Evolutionary conservation across 2,888 invertebrate genomes (phyloP).

Genomic region (Hemistola chrysoprasaria): DNA sequence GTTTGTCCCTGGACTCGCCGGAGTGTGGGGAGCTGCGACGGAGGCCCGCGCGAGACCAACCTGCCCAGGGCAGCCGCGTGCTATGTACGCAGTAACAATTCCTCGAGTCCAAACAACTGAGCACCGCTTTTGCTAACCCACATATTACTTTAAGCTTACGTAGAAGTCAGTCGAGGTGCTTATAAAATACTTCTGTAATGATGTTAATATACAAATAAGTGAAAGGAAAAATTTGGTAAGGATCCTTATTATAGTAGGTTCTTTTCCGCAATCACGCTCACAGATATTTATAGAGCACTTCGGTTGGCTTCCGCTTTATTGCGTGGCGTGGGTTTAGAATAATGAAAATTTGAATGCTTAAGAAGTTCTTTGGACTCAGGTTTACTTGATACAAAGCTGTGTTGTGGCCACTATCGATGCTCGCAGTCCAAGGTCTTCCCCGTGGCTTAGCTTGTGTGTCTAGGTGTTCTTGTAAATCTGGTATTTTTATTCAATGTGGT

Average conservation of each 20-base stretch:
- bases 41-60: conserved; percentile 77
- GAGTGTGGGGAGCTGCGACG: conserved; percentile 93
- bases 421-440: conserved; percentile 46
- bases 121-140: conserved; percentile 3
- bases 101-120: conserved; percentile 63
- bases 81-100: conserved; percentile 80
- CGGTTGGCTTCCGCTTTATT: conserved; percentile 12
- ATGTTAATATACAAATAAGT: not conserved
- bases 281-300: conserved; percentile 2
- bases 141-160: not conserved
- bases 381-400: conserved; percentile 54
- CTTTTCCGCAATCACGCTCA: not conserved
- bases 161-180: conserved; percentile 9
- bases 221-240: too few species aligned
- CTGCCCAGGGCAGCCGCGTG: conserved; percentile 82
- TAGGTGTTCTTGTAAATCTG: conserved; percentile 43
- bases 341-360: not conserved
- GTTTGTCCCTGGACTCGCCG: conserved; percentile 97
- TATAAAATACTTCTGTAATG: not conserved
- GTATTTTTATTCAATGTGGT: conserved; percentile 41
- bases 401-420: conserved; percentile 65
- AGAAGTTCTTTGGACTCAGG: conserved; percentile 63
- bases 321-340: conserved; percentile 14
- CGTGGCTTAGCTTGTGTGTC: conserved; percentile 69
- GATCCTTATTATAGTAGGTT: too few species aligned